phyloP scores from a whole-genome alignment of 2,113 vertebrate species.

The Pimephales promelas region DNA sequence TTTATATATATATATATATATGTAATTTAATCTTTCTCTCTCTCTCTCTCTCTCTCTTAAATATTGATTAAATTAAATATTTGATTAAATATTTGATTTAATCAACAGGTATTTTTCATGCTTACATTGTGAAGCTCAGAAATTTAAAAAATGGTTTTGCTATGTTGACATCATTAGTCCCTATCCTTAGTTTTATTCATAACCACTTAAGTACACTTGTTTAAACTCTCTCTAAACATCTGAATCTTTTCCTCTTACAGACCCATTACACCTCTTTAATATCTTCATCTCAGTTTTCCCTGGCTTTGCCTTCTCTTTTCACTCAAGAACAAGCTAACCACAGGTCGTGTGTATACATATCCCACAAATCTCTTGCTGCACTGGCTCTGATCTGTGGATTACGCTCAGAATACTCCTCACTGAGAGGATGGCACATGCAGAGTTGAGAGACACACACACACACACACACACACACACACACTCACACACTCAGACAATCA shows the following conservation, averaged over 20 bases:
- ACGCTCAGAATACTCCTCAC: conserved; percentile 57
- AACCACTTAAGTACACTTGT: neutral
- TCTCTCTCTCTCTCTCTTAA: no score
- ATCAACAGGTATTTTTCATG: neutral
- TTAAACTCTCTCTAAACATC: conserved; percentile 42
- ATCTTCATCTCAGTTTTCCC: conserved; percentile 61
- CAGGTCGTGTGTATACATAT: conserved; percentile 66
- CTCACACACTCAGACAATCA: conserved; percentile 35
- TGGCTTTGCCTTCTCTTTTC: conserved; percentile 46
- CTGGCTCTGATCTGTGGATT: conserved; percentile 73
- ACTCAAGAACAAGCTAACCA: conserved; percentile 42
- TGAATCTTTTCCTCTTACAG: conserved; percentile 38
- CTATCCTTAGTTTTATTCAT: conserved; percentile 2
- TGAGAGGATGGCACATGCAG: conserved; percentile 63
- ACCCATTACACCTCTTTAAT: conserved; percentile 52
- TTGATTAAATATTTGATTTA: no score
- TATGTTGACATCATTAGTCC: neutral
- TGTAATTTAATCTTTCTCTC: neutral
- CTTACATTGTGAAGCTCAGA: neutral
- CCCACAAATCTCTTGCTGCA: conserved; percentile 70
- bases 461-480: conserved; percentile 56
- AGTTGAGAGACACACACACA: conserved; percentile 59
- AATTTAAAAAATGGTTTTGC: neutral
- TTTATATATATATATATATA: no score
- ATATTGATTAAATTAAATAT: no score